phyloP scores from a whole-genome alignment of 2,113 vertebrate genomes.

The Phalacrocorax brasilianus region DNA sequence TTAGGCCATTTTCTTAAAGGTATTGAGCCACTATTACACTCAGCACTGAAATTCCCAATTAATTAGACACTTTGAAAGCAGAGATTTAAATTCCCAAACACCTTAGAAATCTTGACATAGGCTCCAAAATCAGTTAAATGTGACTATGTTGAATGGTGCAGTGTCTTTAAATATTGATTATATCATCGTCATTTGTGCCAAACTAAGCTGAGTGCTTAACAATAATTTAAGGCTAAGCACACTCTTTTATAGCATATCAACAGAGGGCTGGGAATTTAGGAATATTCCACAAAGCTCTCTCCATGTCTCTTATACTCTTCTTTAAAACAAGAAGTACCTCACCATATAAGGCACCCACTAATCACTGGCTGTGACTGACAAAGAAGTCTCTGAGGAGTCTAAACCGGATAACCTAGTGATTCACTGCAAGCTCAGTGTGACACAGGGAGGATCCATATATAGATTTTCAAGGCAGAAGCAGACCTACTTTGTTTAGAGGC shows the following conservation, averaged over 20 bases:
- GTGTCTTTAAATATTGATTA: neutral
- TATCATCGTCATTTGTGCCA: neutral
- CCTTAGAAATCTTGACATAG: neutral
- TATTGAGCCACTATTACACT: neutral
- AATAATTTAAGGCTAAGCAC: neutral
- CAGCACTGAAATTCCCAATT: neutral
- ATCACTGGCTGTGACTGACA: neutral
- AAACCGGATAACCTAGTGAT: neutral
- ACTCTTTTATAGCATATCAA: neutral
- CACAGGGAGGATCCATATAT: neutral
- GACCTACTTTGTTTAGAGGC: neutral
- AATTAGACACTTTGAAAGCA: neutral
- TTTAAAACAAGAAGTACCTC: neutral
- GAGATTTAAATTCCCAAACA: neutral
- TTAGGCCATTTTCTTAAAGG: neutral
- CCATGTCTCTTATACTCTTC: neutral
- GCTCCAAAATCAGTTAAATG: neutral
- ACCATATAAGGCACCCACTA: neutral
- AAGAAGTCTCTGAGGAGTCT: neutral
- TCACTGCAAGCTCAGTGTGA: neutral
- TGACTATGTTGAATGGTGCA: neutral
- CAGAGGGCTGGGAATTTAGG: neutral
- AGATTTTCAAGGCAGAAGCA: neutral
- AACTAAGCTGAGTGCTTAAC: neutral
- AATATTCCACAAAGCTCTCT: neutral